A percentile compares a stretch with the other conserved stretches of the same genome.
Conservation (phyloP, 2,888 invertebrate species). For the Lithosia quadra region DNA sequence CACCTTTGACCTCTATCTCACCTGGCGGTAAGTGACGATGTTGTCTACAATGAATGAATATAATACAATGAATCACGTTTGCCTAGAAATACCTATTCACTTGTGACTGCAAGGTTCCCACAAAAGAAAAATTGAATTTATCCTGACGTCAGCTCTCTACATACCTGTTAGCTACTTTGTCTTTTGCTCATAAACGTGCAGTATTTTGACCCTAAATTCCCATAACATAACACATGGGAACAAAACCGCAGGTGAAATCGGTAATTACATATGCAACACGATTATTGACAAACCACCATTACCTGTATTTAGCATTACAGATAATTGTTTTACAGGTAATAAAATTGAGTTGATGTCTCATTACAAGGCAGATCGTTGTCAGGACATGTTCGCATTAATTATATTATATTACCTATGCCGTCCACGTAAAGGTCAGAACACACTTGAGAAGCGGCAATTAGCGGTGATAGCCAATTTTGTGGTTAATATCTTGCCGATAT, state of each 20-base stretch:
- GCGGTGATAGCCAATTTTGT: neutral
- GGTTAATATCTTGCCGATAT: neutral
- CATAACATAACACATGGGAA: neutral
- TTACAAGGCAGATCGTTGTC: slow-evolving; percentile 31
- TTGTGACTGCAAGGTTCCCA: too few relatives aligned
- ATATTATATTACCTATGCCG: slow-evolving; percentile 33
- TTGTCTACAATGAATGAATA: too few relatives aligned
- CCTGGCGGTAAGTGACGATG: too few relatives aligned
- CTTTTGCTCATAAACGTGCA: neutral
- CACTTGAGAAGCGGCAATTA: slow-evolving; percentile 14
- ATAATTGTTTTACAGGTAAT: slow-evolving; percentile 44
- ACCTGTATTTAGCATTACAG: slow-evolving; percentile 26
- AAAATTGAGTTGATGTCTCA: slow-evolving; percentile 38
- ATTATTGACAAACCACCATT: slow-evolving; percentile 17
- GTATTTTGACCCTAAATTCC: neutral
- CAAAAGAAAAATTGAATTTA: too few relatives aligned
- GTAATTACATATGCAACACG: neutral
- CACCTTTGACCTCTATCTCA: too few relatives aligned
- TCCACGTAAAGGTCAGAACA: slow-evolving; percentile 31
- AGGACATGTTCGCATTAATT: slow-evolving; percentile 27
- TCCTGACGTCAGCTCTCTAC: neutral
- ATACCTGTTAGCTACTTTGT: neutral
- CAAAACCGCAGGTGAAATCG: neutral
- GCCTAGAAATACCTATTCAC: too few relatives aligned
- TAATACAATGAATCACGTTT: too few relatives aligned